A percentile compares a stretch with the other conserved stretches of the same genome.
Evolutionary conservation across 2,113 vertebrate species (phyloP).

Genomic region (Diglossa brunneiventris): DNA sequence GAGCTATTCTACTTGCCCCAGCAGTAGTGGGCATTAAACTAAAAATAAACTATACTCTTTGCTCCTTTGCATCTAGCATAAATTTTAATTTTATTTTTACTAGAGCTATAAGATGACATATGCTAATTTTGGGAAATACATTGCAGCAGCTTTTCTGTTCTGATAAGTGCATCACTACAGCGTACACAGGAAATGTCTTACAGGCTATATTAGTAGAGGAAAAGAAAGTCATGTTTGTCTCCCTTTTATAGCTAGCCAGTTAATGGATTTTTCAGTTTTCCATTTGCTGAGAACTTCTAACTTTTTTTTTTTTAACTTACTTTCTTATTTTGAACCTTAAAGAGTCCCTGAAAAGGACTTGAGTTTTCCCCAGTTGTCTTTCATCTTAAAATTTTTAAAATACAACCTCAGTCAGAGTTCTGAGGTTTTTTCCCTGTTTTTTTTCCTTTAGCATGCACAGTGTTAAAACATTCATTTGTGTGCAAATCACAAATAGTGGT

Average conservation of each 20-base stretch:
- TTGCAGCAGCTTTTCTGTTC: not conserved
- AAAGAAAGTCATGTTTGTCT: not conserved
- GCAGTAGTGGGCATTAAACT: not conserved
- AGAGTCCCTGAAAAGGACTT: not conserved
- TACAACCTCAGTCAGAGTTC: not conserved
- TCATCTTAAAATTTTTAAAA: not conserved
- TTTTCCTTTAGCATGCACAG: not conserved
- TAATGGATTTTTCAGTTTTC: not conserved
- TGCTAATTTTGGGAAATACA: not conserved
- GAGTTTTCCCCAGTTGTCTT: not conserved
- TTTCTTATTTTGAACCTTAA: not conserved
- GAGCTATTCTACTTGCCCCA: not conserved
- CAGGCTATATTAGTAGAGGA: not conserved
- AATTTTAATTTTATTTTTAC: not conserved
- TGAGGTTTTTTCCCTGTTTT: too few species aligned
- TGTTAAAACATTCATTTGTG: not conserved
- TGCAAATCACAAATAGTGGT: not conserved
- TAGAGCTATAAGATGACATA: not conserved
- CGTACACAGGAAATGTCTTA: not conserved
- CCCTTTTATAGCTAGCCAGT: not conserved
- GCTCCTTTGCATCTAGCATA: not conserved
- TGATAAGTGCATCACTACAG: not conserved
- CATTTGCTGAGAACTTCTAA: not conserved
- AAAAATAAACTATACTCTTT: not conserved
- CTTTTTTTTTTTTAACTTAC: not conserved